Base-by-base conservation (phyloP, 2,113 vertebrate genomes). In the Platichthys flesus region DNA sequence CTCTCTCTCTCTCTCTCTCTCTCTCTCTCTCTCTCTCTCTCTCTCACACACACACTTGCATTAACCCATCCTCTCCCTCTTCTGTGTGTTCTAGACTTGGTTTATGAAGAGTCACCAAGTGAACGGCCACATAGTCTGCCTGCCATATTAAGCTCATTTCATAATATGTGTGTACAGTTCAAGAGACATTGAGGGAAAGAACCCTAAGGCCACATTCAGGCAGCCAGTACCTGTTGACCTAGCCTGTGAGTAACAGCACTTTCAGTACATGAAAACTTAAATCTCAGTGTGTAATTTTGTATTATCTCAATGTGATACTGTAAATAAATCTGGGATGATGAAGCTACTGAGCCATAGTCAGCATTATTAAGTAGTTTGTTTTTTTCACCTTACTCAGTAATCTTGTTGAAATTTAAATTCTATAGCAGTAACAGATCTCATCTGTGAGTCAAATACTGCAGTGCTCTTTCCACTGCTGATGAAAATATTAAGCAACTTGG, bases 401-500 rank as follows among this genome's bases (percentile, higher is more conserved):
- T 42, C 40, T 42, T 42, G 40, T 42, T 2, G 31, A 79, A 66
- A 68, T 79, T 16, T 63, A 23, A 71, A 88, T 70, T 72, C 28
- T 67, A 26, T 49, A 14, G 54, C 70, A 75, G 78, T 49, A 76
- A 67, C 59, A 71, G 1, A 79, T 74, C 60, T 76, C 66, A 83
- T 83, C 67, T 81, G 64, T 63, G 61, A 86, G 61, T 77, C 68
- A 81, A 77, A 77, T 70, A 67, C 56, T 71, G 74, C 37, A 16
- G 51, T 14, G 7, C 71, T 72, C 8, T 71, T 58, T 69, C 63
- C 65, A 72, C 40, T 7, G 3, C 72, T 82, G 57, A 76, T 88
- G 71, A 88, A 83, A 83, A 85, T 61, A 79, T 62, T 75, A 67
- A 70, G 79, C 49, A 75, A 79, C 66, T 65, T 67, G 71, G 80